Base-by-base conservation (phyloP, 2,888 invertebrate genomes). In the Drosophila tripunctata region DNA sequence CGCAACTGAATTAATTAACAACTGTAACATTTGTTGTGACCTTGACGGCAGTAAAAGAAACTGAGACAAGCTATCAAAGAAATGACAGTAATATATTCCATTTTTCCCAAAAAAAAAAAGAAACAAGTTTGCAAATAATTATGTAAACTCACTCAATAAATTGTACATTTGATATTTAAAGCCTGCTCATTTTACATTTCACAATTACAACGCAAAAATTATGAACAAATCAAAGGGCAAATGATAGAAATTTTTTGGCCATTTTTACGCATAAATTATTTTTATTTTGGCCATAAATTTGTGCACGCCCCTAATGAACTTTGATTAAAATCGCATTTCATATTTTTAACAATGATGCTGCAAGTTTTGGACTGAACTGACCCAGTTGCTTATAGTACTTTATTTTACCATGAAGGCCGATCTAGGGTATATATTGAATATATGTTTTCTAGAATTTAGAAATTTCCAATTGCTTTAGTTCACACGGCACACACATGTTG, bases 1-100 rank as follows among this genome's bases (percentile, higher is more conserved):
- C 72, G 87, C 77, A 83, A 86, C 86, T 80, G 81, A 86, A 80
- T 83, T 81, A 78, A 83, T 83, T 83, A 83, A 67, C 76, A 83
- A 80, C 66, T 79, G 72, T 69, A 81, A 65, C 82, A 76, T 71
- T 84, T 70, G 27, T 63, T 57, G 54, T 79, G 86, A 82, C 81
- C 81, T 82, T 82, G 81, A 69, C 41, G 22, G 14, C n/a, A 44
- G 19, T 40, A 15, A 47, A 36, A 15, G 27, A 50, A n/a, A 41
- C 40, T 24, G 14, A 8, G 56, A 52, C 40, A 41, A 22, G 55
- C 21, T 40, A 45, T 40, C 55, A 50, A 35, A 24, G 43, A 63
- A 68, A 64, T 62, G 81, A 75, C 69, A 68, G 66, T 64, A 41
- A 66, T 64, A 65, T 69, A 69, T 57, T 69, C 21, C 47, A 12